These are phyloP conservation scores for Scolanthus callimorphus DNA, from an alignment of 92 coral and sea anemone species.

Conservation along the genomic window DNA sequence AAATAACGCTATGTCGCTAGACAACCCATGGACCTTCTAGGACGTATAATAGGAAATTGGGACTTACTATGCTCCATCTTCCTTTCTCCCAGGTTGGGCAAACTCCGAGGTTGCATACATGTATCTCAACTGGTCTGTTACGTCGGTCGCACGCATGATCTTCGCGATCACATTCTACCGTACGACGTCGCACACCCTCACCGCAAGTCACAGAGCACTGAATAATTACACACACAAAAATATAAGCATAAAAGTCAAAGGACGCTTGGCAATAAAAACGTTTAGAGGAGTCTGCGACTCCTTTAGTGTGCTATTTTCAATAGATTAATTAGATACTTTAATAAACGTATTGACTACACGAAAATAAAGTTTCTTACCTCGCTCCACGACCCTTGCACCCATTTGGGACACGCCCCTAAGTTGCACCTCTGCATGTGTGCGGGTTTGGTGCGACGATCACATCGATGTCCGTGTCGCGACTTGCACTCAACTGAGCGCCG, in stretches of 20 bases:
- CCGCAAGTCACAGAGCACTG: conserved; percentile 97
- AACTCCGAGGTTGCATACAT: conserved; percentile 17
- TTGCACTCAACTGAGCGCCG: conserved; percentile 35
- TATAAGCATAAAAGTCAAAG: too few species aligned
- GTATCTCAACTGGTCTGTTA: conserved; percentile 27
- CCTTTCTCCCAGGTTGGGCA: conserved; percentile 72
- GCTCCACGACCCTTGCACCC: conserved; percentile 57
- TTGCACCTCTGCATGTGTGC: conserved; percentile 33
- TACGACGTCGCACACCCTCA: conserved; percentile 57
- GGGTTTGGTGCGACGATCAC: conserved; percentile 42
- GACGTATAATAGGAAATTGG: too few species aligned
- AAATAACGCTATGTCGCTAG: too few species aligned
- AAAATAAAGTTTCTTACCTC: too few species aligned
- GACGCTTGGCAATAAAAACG: too few species aligned
- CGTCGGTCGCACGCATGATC: conserved; percentile 30
- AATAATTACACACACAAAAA: conserved; percentile 1
- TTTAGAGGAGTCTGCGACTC: too few species aligned
- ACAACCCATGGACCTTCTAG: too few species aligned
- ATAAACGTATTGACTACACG: too few species aligned
- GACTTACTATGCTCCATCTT: conserved; percentile 70
- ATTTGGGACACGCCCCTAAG: conserved; percentile 54
- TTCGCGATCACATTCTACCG: conserved; percentile 53
- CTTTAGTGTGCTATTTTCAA: too few species aligned
- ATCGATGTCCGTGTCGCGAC: conserved; percentile 21
- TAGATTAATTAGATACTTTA: too few species aligned